These are phyloP conservation scores for Coenonympha glycerion DNA, from an alignment of 2,888 invertebrate genomes.

Conservation along the genomic window DNA sequence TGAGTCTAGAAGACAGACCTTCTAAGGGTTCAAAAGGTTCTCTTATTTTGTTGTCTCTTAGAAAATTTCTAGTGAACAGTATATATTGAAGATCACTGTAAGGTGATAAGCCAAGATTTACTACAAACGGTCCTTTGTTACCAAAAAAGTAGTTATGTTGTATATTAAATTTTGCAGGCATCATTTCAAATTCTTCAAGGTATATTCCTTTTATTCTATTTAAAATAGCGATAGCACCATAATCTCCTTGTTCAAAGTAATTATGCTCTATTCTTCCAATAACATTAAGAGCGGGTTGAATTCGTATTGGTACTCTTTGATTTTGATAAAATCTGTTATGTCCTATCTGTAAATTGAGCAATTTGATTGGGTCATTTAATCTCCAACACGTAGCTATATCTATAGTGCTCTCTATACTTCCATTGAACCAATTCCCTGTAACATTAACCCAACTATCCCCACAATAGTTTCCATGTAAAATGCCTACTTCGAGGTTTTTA, in stretches of 20 bases:
- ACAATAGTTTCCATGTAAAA: conserved; percentile 95
- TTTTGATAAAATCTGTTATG: conserved; percentile 89
- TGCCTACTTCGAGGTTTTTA: conserved; percentile 90
- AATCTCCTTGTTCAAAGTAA: conserved; percentile 86
- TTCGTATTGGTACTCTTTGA: conserved; percentile 82
- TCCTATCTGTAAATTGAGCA: conserved; percentile 83
- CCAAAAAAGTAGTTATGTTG: conserved; percentile 92
- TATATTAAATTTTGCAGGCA: conserved; percentile 82
- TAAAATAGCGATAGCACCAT: conserved; percentile 89
- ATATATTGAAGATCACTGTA: conserved; percentile 88
- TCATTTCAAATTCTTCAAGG: conserved; percentile 85
- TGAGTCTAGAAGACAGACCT: conserved; percentile 81
- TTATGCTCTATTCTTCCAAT: conserved; percentile 89
- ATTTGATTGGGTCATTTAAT: conserved; percentile 65
- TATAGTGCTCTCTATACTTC: conserved; percentile 85
- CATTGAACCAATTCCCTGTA: conserved; percentile 92
- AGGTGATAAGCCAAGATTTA: conserved; percentile 90
- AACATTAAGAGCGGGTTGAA: conserved; percentile 88
- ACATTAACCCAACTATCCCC: conserved; percentile 89
- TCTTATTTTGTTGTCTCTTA: conserved; percentile 88
- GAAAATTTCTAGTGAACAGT: conserved; percentile 90
- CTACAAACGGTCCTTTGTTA: conserved; percentile 92
- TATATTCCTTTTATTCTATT: conserved; percentile 80
- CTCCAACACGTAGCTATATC: conserved; percentile 91
- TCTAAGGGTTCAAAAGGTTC: conserved; percentile 87